These are phyloP conservation scores for Eilema caniola DNA, from an alignment of 2,888 invertebrate species.

Conservation along the genomic window DNA sequence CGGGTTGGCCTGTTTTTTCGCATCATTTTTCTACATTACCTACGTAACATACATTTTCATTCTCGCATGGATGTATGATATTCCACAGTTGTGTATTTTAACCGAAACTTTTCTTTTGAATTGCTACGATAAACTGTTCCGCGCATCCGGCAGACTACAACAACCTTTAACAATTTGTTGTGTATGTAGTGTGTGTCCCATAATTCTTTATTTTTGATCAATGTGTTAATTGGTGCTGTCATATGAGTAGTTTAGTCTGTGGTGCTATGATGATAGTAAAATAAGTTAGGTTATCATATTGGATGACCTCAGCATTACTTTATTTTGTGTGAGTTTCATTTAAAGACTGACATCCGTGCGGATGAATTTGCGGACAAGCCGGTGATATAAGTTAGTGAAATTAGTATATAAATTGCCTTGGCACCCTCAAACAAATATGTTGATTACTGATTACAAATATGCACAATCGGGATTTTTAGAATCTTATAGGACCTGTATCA, in stretches of 20 bases:
- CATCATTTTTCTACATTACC: slow-evolving; percentile 39
- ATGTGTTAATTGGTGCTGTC: neutral
- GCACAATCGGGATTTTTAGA: too few relatives aligned
- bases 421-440: neutral
- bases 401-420: too few relatives aligned
- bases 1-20: slow-evolving; percentile 50
- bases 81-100: slow-evolving; percentile 36
- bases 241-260: too few relatives aligned
- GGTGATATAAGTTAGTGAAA: too few relatives aligned
- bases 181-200: neutral
- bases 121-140: slow-evolving; percentile 14
- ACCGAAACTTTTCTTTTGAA: slow-evolving; percentile 21
- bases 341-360: too few relatives aligned
- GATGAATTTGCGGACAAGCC: too few relatives aligned
- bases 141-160: neutral
- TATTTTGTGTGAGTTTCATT: too few relatives aligned
- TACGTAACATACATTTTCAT: slow-evolving; percentile 57
- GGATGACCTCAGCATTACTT: too few relatives aligned
- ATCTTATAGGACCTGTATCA: too few relatives aligned
- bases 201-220: neutral
- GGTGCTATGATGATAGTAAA: neutral
- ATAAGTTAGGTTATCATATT: too few relatives aligned
- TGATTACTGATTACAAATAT: too few relatives aligned
- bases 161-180: neutral
- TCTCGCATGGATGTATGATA: slow-evolving; percentile 48